Evolutionary conservation across 2,888 invertebrate genomes (phyloP).

Genomic region (Parasteatoda lunata): DNA sequence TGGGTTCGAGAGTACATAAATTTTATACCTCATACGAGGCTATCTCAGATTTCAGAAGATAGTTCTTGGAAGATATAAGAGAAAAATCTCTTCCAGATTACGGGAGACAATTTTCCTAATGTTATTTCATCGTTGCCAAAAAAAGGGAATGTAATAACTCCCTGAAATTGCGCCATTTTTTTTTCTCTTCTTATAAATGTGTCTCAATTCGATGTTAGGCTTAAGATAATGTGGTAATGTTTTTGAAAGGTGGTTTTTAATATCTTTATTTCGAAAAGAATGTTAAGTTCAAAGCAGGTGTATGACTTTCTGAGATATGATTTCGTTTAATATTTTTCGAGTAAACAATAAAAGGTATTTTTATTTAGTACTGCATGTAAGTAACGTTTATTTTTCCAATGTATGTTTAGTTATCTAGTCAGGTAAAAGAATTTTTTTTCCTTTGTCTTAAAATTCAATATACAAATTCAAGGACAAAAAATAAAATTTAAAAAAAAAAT

Average conservation of each 20-base stretch:
- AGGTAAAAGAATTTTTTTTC: too few species aligned
- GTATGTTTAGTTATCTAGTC: too few species aligned
- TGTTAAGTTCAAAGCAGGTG: too few species aligned
- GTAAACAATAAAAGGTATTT: too few species aligned
- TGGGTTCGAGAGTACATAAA: neutral
- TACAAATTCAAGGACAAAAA: too few species aligned
- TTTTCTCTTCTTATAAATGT: neutral
- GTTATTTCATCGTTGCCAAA: neutral
- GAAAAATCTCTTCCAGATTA: neutral
- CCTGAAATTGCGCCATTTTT: neutral
- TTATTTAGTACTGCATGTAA: too few species aligned
- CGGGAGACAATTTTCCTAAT: constrained; percentile 2
- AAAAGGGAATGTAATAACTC: constrained; percentile 4
- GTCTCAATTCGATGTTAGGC: neutral
- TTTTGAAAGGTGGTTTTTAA: neutral
- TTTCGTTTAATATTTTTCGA: too few species aligned
- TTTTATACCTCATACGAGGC: neutral
- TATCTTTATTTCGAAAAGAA: too few species aligned
- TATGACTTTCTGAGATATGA: too few species aligned
- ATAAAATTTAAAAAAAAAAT: too few species aligned
- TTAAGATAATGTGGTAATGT: neutral
- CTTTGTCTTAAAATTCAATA: too few species aligned
- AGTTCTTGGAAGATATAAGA: neutral
- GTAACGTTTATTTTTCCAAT: too few species aligned
- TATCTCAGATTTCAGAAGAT: neutral